Evolutionary conservation across 1,140 invertebrate species (phyloP).

Genomic region (Tetramorium simillimum): DNA sequence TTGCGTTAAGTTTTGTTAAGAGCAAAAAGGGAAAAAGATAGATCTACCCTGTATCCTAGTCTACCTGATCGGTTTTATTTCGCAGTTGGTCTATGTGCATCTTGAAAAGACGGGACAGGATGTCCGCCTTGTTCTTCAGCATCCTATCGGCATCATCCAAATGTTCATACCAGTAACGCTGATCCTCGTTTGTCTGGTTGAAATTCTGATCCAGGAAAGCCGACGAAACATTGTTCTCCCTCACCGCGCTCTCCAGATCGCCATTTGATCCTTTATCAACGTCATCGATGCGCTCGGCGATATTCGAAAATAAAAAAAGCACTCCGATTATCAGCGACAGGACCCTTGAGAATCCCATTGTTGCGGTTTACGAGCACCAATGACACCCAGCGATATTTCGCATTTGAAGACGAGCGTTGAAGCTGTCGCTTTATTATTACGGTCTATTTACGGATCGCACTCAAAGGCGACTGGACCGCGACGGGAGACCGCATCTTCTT

Average conservation of each 20-base stretch:
- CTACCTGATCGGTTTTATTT: conserved; percentile 71
- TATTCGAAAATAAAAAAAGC: not conserved
- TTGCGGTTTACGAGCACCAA: not conserved
- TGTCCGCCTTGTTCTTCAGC: conserved; percentile 68
- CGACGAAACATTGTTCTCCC: not conserved
- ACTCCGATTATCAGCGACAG: conserved; percentile 11
- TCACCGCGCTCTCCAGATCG: not conserved
- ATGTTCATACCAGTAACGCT: conserved; percentile 29
- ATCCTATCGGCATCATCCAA: conserved; percentile 47
- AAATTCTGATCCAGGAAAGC: conserved; percentile 25
- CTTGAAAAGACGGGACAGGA: conserved; percentile 69
- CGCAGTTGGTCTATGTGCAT: conserved; percentile 73
- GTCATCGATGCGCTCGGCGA: not conserved
- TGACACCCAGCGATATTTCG: not conserved
- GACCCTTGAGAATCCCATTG: conserved; percentile 12
- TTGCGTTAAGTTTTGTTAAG: not conserved
- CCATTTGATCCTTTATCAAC: not conserved
- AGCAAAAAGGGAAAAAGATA: not conserved
- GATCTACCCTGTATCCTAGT: not conserved
- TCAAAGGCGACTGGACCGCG: not conserved
- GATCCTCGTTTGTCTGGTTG: conserved; percentile 20
- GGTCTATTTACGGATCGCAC: not conserved
- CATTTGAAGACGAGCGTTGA: not conserved
- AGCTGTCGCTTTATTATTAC: not conserved
- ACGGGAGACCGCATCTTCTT: not conserved